Base-by-base conservation (phyloP, 2,888 invertebrate species). In the Andrena minutula region DNA sequence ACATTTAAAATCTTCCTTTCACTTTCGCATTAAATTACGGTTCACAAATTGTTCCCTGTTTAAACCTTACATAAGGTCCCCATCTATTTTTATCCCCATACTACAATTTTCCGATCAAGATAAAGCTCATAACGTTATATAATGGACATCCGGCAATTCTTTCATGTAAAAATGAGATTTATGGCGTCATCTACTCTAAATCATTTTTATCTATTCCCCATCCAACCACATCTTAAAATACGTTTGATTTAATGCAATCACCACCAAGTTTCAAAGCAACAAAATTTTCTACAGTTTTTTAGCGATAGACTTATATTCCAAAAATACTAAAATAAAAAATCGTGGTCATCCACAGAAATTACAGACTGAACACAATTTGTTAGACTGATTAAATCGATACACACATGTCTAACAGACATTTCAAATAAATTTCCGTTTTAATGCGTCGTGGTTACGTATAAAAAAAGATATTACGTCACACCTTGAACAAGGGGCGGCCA, bases 381-480 rank as follows among this genome's bases (percentile, higher is more conserved):
- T 41, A 41, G 16, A 41, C 41, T 41, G 16, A 41, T 41, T 41
- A 41, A 41, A 41, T 41, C 16, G 41, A 41, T 41, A 16, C 5
- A 4, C 4, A 16, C 4, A 20, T 2, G 20, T n/a, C 2, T 23
- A 20, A 6, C 6, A 20, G 20, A 51, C 8, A 6, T 20, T 51
- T 5, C 20, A 20, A 5, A n/a, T 51, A 16, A 20, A 20, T 20
- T 51, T 51, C 20, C 20, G 7, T 7, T 8, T n/a, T 20, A n/a
- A 51, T 23, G 53, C 53, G 20, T 56, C 23, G 20, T 10, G 23
- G 23, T 51, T 26, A 26, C 0, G 10, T 10, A 26, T n/a, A n/a
- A n/a, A 10, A 23, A 56, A 20, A 23, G 1, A 30, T 49, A 60
- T 74, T 66, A n/a, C 35, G 28, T 16, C 30, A 74, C 66, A n/a